A percentile compares a stretch with the other conserved stretches of the same genome.
phyloP scores from a whole-genome alignment of 2,888 invertebrate genomes.

The Athetis lepigone region DNA sequence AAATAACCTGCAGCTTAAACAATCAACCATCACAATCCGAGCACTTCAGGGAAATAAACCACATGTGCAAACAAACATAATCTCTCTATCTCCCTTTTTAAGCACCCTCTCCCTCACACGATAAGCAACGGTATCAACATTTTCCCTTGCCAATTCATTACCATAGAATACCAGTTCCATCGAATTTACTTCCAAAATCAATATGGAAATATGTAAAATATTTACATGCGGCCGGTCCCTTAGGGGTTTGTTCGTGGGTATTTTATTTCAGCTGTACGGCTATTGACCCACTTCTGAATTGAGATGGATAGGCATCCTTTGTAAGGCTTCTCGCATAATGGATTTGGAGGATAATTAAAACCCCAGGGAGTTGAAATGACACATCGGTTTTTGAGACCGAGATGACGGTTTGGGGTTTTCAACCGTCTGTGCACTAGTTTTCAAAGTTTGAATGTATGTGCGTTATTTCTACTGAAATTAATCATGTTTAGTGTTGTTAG shows the following conservation, averaged over 20 bases:
- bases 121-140: conserved; percentile 37
- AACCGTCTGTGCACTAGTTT: too few relatives aligned
- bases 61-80: background rate
- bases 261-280: conserved; percentile 33
- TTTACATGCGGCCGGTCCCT: conserved; percentile 50
- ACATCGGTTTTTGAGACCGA: background rate
- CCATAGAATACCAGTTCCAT: conserved; percentile 48
- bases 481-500: too few relatives aligned
- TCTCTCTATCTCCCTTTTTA: conserved; percentile 7
- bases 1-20: too few relatives aligned
- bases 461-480: too few relatives aligned
- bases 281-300: conserved; percentile 47
- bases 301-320: conserved; percentile 28
- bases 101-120: conserved; percentile 11
- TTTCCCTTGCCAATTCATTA: conserved; percentile 58
- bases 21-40: background rate
- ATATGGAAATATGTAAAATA: conserved; percentile 59
- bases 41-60: background rate
- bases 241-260: conserved; percentile 36
- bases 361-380: background rate
- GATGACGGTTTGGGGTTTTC: too few relatives aligned
- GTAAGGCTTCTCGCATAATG: background rate
- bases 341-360: conserved; percentile 6
- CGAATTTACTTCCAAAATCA: conserved; percentile 52
- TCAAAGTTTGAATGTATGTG: too few relatives aligned